These are phyloP conservation scores for Echiichthys vipera DNA, from an alignment of 2,797 vertebrate genomes.

Conservation along the genomic window DNA sequence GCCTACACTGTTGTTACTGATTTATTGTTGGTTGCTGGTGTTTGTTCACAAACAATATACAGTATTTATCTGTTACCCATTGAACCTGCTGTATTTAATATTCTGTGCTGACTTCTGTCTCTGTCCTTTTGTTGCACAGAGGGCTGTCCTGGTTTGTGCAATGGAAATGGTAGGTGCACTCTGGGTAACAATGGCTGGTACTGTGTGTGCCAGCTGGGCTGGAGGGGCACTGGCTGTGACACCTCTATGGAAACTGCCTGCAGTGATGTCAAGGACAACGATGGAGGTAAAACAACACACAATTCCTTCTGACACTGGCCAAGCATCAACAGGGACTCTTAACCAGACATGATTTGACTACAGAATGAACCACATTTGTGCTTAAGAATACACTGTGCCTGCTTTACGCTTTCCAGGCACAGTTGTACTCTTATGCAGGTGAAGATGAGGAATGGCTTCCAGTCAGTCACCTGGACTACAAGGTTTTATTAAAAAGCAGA, in stretches of 20 bases:
- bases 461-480: conserved; percentile 59
- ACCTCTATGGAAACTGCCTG: conserved; percentile 99
- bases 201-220: conserved; percentile 98
- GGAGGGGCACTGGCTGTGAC: conserved; percentile 96
- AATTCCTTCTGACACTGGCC: conserved; percentile 49
- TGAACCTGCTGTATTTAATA: conserved; percentile 24
- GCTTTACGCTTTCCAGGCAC: conserved; percentile 31
- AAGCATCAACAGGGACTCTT: conserved; percentile 43
- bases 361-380: conserved; percentile 30
- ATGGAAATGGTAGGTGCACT: conserved; percentile 97
- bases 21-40: conserved; percentile 4
- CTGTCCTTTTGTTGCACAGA: conserved; percentile 87
- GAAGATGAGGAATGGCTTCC: conserved; percentile 33
- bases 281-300: conserved; percentile 90
- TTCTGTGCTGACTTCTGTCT: conserved; percentile 45
- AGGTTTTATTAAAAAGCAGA: conserved; percentile 65
- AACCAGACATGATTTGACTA: conserved; percentile 54
- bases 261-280: conserved; percentile 96
- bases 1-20: conserved; percentile 9
- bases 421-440: conserved; percentile 31
- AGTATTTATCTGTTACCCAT: neutral
- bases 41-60: conserved; percentile 11
- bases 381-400: conserved; percentile 22
- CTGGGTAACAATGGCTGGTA: conserved; percentile 98
- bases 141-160: conserved; percentile 97